Evolutionary conservation across 2,797 vertebrate species (phyloP).

Genomic region (Heterohyrax brucei): DNA sequence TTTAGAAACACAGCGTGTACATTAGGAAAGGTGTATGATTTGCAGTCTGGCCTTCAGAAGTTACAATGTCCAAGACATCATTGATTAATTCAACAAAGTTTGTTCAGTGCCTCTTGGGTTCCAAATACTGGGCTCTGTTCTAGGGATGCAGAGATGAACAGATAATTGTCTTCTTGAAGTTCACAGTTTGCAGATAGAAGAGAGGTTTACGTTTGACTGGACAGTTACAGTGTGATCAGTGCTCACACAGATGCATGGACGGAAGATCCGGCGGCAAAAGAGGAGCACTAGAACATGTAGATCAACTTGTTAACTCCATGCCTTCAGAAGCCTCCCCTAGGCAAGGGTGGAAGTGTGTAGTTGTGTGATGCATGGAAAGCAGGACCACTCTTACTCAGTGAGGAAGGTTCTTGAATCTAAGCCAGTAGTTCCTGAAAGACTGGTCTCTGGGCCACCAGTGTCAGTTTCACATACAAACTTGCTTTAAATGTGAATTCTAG

Average conservation of each 20-base stretch:
- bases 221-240: background rate
- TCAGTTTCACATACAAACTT: background rate
- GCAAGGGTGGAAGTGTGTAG: background rate
- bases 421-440: too few relatives aligned
- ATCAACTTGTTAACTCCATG: background rate
- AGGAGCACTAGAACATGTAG: background rate
- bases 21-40: background rate
- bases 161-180: background rate
- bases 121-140: background rate
- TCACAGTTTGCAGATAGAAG: background rate
- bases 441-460: too few relatives aligned
- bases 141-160: background rate
- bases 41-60: background rate
- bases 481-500: conserved; percentile 28
- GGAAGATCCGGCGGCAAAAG: background rate
- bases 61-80: background rate
- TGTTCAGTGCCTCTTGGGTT: background rate
- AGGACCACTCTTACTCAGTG: background rate
- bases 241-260: background rate
- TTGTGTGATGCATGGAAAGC: background rate
- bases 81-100: background rate
- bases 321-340: background rate
- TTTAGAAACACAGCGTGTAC: background rate
- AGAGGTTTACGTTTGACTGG: background rate
- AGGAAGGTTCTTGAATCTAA: conserved; percentile 5